Evolutionary conservation across 2,113 vertebrate genomes (phyloP).

Genomic region (Rhinoderma darwinii): DNA sequence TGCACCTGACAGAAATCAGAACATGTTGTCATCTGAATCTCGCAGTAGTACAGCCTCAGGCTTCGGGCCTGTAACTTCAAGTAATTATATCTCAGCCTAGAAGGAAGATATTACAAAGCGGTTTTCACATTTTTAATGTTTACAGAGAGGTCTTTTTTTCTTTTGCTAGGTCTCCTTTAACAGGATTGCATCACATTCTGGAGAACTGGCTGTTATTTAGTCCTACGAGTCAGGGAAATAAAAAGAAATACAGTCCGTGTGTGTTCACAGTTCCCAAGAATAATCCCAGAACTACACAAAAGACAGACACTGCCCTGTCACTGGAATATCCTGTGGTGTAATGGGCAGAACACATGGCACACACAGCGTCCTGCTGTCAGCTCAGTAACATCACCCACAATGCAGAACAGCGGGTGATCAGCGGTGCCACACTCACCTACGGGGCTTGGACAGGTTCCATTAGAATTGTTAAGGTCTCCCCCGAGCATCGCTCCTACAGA

Average conservation of each 20-base stretch:
- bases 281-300: neutral
- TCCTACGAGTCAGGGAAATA: neutral
- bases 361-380: neutral
- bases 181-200: neutral
- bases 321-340: neutral
- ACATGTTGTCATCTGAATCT: neutral
- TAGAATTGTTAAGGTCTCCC: constrained; percentile 89
- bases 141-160: neutral
- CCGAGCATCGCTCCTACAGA: constrained; percentile 88
- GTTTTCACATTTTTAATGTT: neutral
- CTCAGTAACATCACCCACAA: neutral
- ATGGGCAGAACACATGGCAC: neutral
- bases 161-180: neutral
- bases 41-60: neutral
- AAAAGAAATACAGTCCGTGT: neutral
- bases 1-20: neutral
- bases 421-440: constrained; percentile 82
- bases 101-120: neutral
- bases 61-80: neutral
- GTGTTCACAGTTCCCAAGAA: neutral
- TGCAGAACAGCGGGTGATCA: neutral
- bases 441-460: constrained; percentile 92
- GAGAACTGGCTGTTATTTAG: neutral
- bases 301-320: neutral
- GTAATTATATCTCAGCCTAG: neutral